Percentiles rank a stretch among this genome's conserved stretches.
These are phyloP conservation scores for Philonicus albiceps DNA, from an alignment of 2,888 invertebrate species.

Conservation along the genomic window DNA sequence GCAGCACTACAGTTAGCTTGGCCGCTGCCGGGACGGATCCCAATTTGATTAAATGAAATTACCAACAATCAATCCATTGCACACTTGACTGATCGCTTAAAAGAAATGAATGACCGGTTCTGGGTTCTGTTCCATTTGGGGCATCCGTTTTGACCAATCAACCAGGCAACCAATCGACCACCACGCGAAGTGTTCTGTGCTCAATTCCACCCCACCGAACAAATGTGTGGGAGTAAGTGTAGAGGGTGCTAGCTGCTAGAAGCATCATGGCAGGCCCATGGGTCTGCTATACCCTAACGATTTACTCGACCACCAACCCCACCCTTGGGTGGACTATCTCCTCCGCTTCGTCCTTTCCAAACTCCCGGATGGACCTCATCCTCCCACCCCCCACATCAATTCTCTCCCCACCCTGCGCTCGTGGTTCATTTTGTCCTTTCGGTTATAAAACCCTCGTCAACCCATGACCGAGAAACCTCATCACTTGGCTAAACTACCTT, in stretches of 20 bases:
- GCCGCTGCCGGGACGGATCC: not conserved
- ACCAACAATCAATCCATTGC: slow-evolving; percentile 54
- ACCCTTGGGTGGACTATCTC: not conserved
- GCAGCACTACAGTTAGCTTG: not conserved
- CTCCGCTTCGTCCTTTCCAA: not conserved
- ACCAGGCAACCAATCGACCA: slow-evolving; percentile 25
- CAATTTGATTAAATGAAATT: slow-evolving; percentile 53
- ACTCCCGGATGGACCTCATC: not conserved
- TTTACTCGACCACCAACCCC: too few species aligned
- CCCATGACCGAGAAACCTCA: slow-evolving; percentile 41
- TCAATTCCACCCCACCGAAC: not conserved
- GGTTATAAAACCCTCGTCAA: slow-evolving; percentile 41
- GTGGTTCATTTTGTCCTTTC: slow-evolving; percentile 39
- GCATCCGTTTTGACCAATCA: slow-evolving; percentile 41
- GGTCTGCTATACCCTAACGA: not conserved
- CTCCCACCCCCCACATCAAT: slow-evolving; percentile 10
- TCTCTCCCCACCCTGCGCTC: not conserved
- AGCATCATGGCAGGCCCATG: not conserved
- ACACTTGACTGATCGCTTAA: slow-evolving; percentile 52
- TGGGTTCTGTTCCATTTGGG: slow-evolving; percentile 40
- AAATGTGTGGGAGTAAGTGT: not conserved
- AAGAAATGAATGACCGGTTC: slow-evolving; percentile 53
- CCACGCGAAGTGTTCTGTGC: not conserved
- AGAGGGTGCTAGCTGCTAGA: not conserved
- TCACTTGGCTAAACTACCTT: slow-evolving; percentile 37